phyloP scores from a whole-genome alignment of 1,140 invertebrate genomes.

The Listronotus bonariensis region DNA sequence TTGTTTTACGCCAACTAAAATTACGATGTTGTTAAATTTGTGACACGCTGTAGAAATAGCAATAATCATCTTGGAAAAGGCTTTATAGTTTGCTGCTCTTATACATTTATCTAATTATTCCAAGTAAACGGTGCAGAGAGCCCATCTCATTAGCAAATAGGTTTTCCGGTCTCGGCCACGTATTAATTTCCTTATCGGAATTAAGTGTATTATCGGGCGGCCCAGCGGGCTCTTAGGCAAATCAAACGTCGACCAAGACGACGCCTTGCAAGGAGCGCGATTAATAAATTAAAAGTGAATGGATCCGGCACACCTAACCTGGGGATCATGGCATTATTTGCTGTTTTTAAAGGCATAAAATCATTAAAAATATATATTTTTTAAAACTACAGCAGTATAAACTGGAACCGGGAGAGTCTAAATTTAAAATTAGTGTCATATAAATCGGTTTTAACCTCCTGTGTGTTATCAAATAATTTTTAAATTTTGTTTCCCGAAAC shows the following conservation, averaged over 20 bases:
- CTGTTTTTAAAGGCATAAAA: neutral
- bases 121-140: slow-evolving; percentile 8
- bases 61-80: too few species aligned
- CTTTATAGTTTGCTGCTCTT: neutral
- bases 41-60: too few species aligned
- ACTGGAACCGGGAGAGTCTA: neutral
- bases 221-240: slow-evolving; percentile 43
- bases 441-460: too few species aligned
- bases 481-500: too few species aligned
- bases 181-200: slow-evolving; percentile 50
- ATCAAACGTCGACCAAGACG: slow-evolving; percentile 44
- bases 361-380: too few species aligned
- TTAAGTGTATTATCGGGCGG: slow-evolving; percentile 42
- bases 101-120: slow-evolving; percentile 10
- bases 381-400: neutral
- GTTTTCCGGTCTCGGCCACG: slow-evolving; percentile 34
- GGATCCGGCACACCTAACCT: slow-evolving; percentile 18
- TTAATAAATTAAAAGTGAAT: slow-evolving; percentile 39
- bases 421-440: too few species aligned
- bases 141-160: slow-evolving; percentile 46
- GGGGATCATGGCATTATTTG: neutral
- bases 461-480: too few species aligned
- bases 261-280: slow-evolving; percentile 38
- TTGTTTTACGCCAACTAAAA: too few species aligned
- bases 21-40: too few species aligned